phyloP scores from a whole-genome alignment of 2,888 invertebrate species.

The Caenorhabditis sinica region DNA sequence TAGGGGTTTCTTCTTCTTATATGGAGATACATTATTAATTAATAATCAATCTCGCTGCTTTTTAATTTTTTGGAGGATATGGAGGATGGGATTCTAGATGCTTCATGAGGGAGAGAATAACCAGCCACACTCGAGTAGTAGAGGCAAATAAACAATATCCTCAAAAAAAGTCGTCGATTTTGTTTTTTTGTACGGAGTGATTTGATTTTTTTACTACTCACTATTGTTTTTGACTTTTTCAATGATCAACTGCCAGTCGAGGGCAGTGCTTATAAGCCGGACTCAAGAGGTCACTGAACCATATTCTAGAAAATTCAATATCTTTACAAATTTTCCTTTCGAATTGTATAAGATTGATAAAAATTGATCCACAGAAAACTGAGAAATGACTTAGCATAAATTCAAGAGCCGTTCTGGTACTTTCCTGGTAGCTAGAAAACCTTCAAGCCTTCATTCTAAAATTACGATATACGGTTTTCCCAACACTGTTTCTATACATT shows the following conservation, averaged over 20 bases:
- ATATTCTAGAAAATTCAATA: too few species aligned
- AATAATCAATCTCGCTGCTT: slow-evolving; percentile 5
- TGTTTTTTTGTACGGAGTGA: background rate
- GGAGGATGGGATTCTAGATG: slow-evolving; percentile 3
- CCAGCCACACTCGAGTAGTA: slow-evolving; percentile 45
- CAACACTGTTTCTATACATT: background rate
- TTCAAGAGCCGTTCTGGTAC: too few species aligned
- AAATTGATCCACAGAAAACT: too few species aligned
- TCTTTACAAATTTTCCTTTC: background rate
- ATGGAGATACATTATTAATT: slow-evolving; percentile 26
- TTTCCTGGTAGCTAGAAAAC: too few species aligned
- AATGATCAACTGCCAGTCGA: background rate
- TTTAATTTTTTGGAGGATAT: background rate
- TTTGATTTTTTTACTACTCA: background rate
- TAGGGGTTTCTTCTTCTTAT: background rate
- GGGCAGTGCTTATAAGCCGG: too few species aligned
- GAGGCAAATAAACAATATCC: slow-evolving; percentile 57
- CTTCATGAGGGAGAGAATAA: background rate
- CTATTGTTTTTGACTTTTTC: slow-evolving; percentile 6
- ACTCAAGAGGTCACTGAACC: too few species aligned
- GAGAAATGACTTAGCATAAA: too few species aligned
- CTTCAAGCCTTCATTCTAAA: too few species aligned
- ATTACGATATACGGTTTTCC: too few species aligned
- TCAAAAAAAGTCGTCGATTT: background rate
- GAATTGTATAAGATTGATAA: too few species aligned